Base-by-base conservation (phyloP, 1,140 invertebrate genomes). In the Holcopasites calliopsidis region DNA sequence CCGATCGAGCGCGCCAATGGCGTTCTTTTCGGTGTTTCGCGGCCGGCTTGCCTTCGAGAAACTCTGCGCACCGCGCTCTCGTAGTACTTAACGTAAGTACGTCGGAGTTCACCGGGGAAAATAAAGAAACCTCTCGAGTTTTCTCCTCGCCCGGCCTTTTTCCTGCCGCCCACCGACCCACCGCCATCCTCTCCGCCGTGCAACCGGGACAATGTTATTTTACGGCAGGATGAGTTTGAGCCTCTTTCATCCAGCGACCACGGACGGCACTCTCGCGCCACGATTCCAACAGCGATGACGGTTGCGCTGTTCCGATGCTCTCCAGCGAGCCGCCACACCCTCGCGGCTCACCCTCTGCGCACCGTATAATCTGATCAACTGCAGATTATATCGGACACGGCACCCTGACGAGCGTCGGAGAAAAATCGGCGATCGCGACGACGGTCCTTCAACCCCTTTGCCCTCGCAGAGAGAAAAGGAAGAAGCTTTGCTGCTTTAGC, bases 301-400 rank as follows among this genome's bases (percentile, higher is more conserved):
- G 71, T 74, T 47, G 50, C 58, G 42, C 38, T 35, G 62, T 13
- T 28, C 69, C 40, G 61, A 55, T 44, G 58, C 60, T 77, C 77
- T 49, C 73, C 77, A 82, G 33, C 80, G 28, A 65, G 49, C 80
- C 80, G 73, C 79, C 66, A 81, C 74, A 82, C 80, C 79, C 79
- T 81, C 80, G 49, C 58, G 55, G 58, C 74, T 84, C 82, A 47
- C 64, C 47, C 80, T 61, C 76, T 57, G 88, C 88, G 85, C 87
- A 87, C 88, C 88, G 86, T 91, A 90, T 92, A 92, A 92, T 91
- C 91, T 91, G 90, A 91, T 91, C 89, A 91, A 89, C 87, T 86
- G 86, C 88, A 89, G 90, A 91, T 91, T 91, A 91, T 91, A 89
- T 90, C 82, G 85, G 84, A 84, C 81, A 78, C 77, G 16, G 18